phyloP scores from a whole-genome alignment of 2,113 vertebrate species.

The Coptodon rendalli region DNA sequence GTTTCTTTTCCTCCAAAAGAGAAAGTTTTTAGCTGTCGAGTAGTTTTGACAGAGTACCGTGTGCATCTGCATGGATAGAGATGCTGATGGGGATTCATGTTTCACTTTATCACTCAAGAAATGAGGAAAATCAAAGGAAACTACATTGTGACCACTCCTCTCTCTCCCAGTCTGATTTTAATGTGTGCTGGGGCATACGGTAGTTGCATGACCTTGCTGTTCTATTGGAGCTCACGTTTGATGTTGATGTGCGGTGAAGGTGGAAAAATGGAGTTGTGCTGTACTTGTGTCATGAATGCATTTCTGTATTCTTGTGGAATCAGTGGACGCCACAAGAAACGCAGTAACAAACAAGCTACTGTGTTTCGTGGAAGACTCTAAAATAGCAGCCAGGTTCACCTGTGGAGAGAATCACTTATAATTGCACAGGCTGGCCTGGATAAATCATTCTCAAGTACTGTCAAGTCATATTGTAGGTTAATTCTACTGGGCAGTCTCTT shows the following conservation, averaged over 20 bases:
- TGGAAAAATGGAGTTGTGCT: not conserved
- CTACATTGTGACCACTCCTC: not conserved
- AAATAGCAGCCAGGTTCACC: not conserved
- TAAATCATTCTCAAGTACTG: not conserved
- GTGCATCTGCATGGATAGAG: not conserved
- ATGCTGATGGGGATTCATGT: not conserved
- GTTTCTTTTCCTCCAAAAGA: fast-evolving
- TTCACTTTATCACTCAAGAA: not conserved
- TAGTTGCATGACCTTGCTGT: not conserved
- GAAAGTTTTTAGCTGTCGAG: not conserved
- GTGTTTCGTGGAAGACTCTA: not conserved
- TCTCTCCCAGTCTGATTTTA: not conserved
- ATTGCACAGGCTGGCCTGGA: not conserved
- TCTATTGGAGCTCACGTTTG: not conserved
- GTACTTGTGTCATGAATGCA: not conserved
- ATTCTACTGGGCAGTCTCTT: not conserved
- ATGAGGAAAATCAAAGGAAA: not conserved
- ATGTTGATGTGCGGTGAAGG: not conserved
- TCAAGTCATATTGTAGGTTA: not conserved
- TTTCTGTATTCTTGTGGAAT: not conserved
- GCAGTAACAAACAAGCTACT: not conserved
- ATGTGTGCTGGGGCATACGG: not conserved
- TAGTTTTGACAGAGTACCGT: not conserved
- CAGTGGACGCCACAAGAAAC: not conserved
- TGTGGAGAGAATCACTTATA: not conserved